phyloP scores from a whole-genome alignment of 2,888 invertebrate species.

The Drosophila demipolita region DNA sequence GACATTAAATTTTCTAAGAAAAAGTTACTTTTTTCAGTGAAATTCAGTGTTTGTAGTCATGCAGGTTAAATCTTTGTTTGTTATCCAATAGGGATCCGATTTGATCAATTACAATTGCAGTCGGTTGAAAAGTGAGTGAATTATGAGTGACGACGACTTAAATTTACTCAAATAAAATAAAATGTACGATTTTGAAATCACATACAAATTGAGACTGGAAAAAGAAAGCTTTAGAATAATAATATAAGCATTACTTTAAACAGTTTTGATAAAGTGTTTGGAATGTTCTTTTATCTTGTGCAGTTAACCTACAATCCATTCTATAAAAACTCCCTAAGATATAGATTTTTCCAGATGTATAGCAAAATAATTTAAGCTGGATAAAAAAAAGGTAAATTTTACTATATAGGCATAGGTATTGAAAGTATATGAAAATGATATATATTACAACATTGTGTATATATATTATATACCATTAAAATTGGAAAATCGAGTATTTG shows the following conservation, averaged over 20 bases:
- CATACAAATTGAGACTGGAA: too few relatives aligned
- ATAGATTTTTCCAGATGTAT: not conserved
- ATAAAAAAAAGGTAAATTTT: not conserved
- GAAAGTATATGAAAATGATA: not conserved
- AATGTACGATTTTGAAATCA: too few relatives aligned
- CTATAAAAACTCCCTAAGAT: not conserved
- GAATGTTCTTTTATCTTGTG: not conserved
- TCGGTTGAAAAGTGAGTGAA: too few relatives aligned
- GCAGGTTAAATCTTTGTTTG: not conserved
- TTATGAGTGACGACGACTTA: not conserved
- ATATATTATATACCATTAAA: not conserved
- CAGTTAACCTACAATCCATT: not conserved
- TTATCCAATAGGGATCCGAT: conserved; percentile 6
- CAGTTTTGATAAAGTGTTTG: not conserved
- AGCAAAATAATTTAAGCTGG: not conserved
- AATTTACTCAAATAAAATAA: not conserved
- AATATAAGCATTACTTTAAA: not conserved
- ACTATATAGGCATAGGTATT: not conserved
- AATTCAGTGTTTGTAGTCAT: not conserved
- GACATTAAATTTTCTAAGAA: not conserved
- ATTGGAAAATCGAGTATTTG: not conserved
- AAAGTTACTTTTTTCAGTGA: not conserved
- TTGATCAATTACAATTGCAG: not conserved
- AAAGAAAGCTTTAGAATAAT: not conserved
- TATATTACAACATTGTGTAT: not conserved